Conservation (phyloP, 2,888 invertebrate species). For the Gastracanthus pulcherrimus region DNA sequence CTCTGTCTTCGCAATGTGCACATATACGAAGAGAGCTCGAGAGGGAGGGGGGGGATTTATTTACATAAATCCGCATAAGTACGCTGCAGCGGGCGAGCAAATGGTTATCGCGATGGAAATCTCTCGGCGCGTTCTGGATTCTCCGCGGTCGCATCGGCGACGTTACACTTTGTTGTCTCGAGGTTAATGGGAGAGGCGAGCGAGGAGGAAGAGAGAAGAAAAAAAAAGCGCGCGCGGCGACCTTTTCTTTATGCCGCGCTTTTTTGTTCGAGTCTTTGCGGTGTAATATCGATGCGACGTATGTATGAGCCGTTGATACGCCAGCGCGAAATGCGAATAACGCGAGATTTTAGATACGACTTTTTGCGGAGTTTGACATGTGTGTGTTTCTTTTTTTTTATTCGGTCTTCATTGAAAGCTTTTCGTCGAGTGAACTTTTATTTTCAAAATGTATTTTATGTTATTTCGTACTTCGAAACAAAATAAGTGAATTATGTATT, state of each 20-base stretch:
- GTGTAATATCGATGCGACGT: conserved; percentile 14
- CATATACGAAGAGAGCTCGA: background rate
- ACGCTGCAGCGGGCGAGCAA: conserved; percentile 21
- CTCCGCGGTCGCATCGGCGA: conserved; percentile 23
- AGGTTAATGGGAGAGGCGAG: conserved; percentile 39
- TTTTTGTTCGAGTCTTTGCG: too few relatives aligned
- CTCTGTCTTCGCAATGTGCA: background rate
- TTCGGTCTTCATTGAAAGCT: background rate
- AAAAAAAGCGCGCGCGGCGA: conserved; percentile 14
- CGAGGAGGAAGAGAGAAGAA: background rate
- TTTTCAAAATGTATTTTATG: background rate
- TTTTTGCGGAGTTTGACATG: background rate
- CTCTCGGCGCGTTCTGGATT: conserved; percentile 43
- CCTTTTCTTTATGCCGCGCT: conserved; percentile 7
- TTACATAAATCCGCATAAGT: conserved; percentile 49
- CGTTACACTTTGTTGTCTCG: conserved; percentile 53
- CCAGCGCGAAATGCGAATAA: background rate
- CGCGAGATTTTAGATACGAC: conserved; percentile 28
- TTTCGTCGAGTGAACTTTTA: background rate
- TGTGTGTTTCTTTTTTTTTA: background rate
- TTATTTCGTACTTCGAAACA: background rate
- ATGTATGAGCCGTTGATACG: background rate
- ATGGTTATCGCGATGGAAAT: conserved; percentile 45
- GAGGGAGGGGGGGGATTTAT: background rate
- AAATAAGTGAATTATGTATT: background rate